Evolutionary conservation across 2,113 vertebrate species (phyloP), one percentile per base, ranked within the genome.

Genomic region (Channa maculata): DNA sequence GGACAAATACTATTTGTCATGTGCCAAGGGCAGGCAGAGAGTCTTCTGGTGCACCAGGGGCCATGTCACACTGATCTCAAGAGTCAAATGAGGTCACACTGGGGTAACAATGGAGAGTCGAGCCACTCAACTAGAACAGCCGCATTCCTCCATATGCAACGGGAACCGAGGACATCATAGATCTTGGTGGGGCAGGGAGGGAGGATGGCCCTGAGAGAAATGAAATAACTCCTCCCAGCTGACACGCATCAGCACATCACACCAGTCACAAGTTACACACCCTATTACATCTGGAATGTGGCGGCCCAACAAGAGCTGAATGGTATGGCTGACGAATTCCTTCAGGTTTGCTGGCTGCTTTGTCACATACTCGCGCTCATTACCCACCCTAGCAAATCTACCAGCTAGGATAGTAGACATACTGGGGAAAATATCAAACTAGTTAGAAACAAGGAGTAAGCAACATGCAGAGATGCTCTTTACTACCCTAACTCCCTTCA

Each of bases 261-360:
- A 86, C 80, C 68, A 79, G 86, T 90, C 89, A 90, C 85, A 90
- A 85, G 84, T 89, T 84, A 85, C 88, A 91, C 91, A 84, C 86
- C 75, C 83, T 73, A 81, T 86, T 92, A 82, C 33, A 89, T 88
- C 72, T 71, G 88, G 86, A 90, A 89, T 80, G 81, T 45, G 2
- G 60, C 7, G 37, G 59, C 60, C 70, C 24, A 9, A 50, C 82
- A 71, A 78, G 75, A 64, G 70, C 72, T 80, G 81, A 86, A 89
- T 83, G 67, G 65, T 52, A 85, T 79, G 41, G 10, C 51, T 66
- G 75, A 75, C 46, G 62, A 88, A 91, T 92, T 92, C 90, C 83
- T 82, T 53, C 37, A 8, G 54, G 59, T 71, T 72, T 62, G 69
- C 72, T 64, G 57, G 64, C 78, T 68, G 63, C 70, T 70, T 74